These are phyloP conservation scores for Antennarius maculatus DNA, from an alignment of 2,797 vertebrate species.

Conservation along the genomic window DNA sequence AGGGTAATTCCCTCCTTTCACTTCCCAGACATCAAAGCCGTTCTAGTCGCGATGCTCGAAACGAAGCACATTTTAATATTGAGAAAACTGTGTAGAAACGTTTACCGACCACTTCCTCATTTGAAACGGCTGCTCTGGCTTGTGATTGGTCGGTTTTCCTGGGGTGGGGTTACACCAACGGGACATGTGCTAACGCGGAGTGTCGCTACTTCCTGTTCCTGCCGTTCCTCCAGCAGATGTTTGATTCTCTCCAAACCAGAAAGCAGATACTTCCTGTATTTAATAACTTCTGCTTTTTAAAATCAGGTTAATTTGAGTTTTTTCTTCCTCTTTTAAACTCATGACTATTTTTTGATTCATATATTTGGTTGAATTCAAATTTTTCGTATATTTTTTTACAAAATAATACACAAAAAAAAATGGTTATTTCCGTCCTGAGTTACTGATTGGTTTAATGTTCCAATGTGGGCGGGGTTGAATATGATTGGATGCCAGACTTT, in stretches of 20 bases:
- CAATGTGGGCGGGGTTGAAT: too few species aligned
- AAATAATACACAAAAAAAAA: too few species aligned
- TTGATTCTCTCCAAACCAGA: not conserved
- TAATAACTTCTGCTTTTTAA: too few species aligned
- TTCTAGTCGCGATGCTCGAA: not conserved
- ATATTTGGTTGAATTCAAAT: too few species aligned
- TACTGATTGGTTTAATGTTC: too few species aligned
- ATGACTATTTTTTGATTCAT: not conserved
- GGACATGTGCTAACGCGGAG: constrained; percentile 43
- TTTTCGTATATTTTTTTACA: too few species aligned
- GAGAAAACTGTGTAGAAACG: constrained; percentile 4
- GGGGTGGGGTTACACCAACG: constrained; percentile 24
- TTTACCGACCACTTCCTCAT: constrained; percentile 48
- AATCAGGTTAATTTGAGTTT: not conserved
- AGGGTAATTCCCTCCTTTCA: too few species aligned
- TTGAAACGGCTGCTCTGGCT: constrained; percentile 1
- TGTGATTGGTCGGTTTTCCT: constrained; percentile 41
- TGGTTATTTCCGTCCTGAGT: too few species aligned
- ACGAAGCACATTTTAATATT: not conserved
- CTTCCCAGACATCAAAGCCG: not conserved
- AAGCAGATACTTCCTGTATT: not conserved
- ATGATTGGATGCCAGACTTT: too few species aligned
- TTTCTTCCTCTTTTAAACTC: not conserved
- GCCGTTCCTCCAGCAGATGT: not conserved
- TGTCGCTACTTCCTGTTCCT: constrained; percentile 30